Conservation (phyloP, 2,888 invertebrate genomes). For the Acleris sparsana region DNA sequence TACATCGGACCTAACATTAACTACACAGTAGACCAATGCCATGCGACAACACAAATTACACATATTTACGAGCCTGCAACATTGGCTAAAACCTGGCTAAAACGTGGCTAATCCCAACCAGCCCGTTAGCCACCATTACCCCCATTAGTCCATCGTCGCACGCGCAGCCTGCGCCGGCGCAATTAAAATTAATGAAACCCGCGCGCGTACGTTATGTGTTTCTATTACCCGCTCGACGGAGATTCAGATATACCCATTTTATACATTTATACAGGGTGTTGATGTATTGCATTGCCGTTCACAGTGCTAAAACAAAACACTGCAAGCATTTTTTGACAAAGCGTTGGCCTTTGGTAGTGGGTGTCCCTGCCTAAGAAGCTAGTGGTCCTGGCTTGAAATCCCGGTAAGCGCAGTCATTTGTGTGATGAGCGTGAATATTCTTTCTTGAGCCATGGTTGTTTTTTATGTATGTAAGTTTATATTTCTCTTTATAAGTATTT, state of each 20-base stretch:
- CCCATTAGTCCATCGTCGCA: constrained; percentile 3
- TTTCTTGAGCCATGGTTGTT: too few species aligned
- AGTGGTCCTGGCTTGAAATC: too few species aligned
- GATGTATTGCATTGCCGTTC: not conserved
- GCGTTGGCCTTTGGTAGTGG: too few species aligned
- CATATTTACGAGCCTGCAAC: constrained; percentile 18
- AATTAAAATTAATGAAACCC: constrained; percentile 70
- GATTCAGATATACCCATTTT: constrained; percentile 35
- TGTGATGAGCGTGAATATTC: too few species aligned
- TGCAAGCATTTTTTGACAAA: too few species aligned
- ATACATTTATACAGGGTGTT: constrained; percentile 7
- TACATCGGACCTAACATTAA: too few species aligned
- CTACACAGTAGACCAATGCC: too few species aligned
- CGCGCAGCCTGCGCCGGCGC: constrained; percentile 45
- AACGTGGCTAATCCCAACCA: constrained; percentile 26
- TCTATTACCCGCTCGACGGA: constrained; percentile 32
- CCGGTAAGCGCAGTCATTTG: too few species aligned
- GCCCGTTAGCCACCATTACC: constrained; percentile 40
- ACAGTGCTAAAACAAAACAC: too few species aligned
- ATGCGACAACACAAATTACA: constrained; percentile 12
- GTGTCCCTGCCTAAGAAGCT: too few species aligned
- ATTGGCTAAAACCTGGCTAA: constrained; percentile 8
- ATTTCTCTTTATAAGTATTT: too few species aligned
- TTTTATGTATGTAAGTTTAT: too few species aligned
- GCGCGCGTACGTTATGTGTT: constrained; percentile 38